A percentile compares a stretch with the other conserved stretches of the same genome.
Evolutionary conservation across 2,113 vertebrate species (phyloP).

Genomic region (Psammodynastes pulverulentus): DNA sequence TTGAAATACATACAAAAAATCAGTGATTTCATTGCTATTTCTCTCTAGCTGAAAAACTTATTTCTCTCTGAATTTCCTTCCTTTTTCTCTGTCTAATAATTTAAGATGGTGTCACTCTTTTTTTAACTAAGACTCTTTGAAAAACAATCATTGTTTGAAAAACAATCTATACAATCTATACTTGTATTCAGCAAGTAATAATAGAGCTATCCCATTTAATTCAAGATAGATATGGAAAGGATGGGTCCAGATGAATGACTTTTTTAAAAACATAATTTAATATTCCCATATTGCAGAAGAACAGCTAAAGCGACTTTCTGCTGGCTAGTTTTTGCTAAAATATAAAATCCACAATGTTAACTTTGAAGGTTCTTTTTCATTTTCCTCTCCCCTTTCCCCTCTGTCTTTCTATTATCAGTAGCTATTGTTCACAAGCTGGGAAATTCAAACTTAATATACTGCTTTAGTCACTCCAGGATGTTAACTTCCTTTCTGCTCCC

Average conservation of each 20-base stretch:
- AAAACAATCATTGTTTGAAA: not conserved
- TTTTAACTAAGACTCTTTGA: not conserved
- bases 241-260: not conserved
- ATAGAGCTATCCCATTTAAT: not conserved
- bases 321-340: not conserved
- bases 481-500: not conserved
- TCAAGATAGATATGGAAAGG: not conserved
- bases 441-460: slow-evolving; percentile 58
- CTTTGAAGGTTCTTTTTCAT: not conserved
- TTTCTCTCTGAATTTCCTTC: not conserved
- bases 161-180: not conserved
- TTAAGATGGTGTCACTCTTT: not conserved
- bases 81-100: not conserved
- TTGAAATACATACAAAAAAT: not conserved
- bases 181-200: not conserved
- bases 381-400: not conserved
- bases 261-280: not conserved
- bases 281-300: not conserved
- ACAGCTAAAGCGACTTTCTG: not conserved
- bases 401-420: slow-evolving; percentile 4
- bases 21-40: not conserved
- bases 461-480: slow-evolving; percentile 63
- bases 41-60: not conserved
- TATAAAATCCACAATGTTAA: not conserved
- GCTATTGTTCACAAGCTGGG: slow-evolving; percentile 42